Base-by-base conservation (phyloP, 2,113 vertebrate species). In the Phalacrocorax pelagicus region DNA sequence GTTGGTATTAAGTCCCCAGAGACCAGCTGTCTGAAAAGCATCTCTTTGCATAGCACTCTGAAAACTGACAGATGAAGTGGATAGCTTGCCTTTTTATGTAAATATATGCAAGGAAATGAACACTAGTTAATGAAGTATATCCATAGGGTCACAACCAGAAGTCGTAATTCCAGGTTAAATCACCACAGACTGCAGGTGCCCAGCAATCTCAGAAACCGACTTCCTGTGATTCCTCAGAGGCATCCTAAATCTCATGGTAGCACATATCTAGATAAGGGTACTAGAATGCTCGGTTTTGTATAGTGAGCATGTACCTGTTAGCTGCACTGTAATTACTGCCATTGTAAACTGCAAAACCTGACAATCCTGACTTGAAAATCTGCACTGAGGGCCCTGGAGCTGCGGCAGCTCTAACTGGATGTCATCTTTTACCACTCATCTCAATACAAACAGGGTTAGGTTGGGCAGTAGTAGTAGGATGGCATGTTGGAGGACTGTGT, bases 161-260 rank as follows among this genome's bases (percentile, higher is more conserved):
- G 63, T 88, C 55, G n/a, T 82, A 91, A 97, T 69, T 90, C 74
- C 65, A 77, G 86, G 84, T 87, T 92, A 87, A 90, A 97, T 82
- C 73, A 92, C 34, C 62, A 75, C 23, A 82, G 49, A 91, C 16
- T 89, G 73, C 54, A 91, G 49, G 23, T 77, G 54, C 40, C 13
- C 81, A 91, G 42, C 54, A 91, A 18, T 42, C 47, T 89, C 66
- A 54, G 46, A 32, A 94, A 70, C 18, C 51, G 54, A 57, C 38
- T 84, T 16, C 10, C 49, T 77, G 17, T 21, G 34, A 54, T 46
- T 86, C 63, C 80, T 78, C 65, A 81, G 10, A 93, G 69, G 77
- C 63, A 86, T 83, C 58, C 44, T 88, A 87, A 72, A 90, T 82
- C 57, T 69, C 78, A 59, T 1, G 12, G 32, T 10, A 70, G 78